A percentile compares a stretch with the other conserved stretches of the same genome.
phyloP scores from a whole-genome alignment of 1,140 invertebrate species.

The Pseudomyrmex concolor region DNA sequence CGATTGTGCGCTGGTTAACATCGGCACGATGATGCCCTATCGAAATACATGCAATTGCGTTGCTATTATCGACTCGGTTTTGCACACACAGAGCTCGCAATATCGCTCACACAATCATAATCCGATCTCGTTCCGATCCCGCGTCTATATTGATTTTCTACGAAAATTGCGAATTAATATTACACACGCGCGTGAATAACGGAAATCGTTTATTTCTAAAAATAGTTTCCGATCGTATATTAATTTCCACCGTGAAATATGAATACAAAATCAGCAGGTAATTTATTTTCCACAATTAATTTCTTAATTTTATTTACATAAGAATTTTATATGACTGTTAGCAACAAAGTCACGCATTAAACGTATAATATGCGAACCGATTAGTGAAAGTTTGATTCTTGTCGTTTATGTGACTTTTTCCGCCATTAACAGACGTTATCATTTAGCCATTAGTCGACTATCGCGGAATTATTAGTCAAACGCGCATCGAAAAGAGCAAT shows the following conservation, averaged over 20 bases:
- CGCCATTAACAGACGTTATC: background rate
- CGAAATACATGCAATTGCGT: slow-evolving; percentile 43
- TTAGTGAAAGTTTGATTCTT: background rate
- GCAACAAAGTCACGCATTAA: background rate
- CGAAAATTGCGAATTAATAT: background rate
- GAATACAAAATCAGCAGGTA: background rate
- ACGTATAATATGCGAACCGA: background rate
- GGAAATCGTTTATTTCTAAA: background rate
- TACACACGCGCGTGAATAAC: background rate
- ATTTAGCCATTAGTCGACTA: slow-evolving; percentile 7
- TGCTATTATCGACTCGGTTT: slow-evolving; percentile 37
- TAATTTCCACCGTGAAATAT: background rate
- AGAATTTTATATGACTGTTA: background rate
- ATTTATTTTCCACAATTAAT: too few relatives aligned
- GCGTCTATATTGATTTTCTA: slow-evolving; percentile 15
- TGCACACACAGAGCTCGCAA: background rate
- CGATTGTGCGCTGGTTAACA: slow-evolving; percentile 27
- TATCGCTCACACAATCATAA: background rate
- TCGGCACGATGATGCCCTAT: slow-evolving; percentile 47
- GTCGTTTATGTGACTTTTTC: background rate
- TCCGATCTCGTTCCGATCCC: slow-evolving; percentile 2
- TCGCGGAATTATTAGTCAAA: background rate
- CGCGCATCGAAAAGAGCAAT: background rate
- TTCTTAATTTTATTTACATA: background rate
- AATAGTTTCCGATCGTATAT: background rate